Base-by-base conservation (phyloP, 2,888 invertebrate genomes). In the Tryphoninae sp. region DNA sequence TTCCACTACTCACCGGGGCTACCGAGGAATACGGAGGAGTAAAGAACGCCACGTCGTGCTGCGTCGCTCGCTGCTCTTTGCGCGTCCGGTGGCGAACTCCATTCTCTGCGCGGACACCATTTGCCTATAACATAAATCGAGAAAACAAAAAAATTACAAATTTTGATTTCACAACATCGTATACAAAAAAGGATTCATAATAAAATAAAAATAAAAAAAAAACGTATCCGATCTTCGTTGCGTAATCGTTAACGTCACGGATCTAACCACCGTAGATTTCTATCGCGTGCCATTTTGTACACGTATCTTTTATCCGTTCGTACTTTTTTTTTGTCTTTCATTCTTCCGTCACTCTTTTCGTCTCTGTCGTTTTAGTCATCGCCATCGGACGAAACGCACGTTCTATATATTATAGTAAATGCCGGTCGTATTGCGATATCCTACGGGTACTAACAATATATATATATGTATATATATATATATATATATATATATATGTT, bases 11-110 rank as follows among this genome's bases (percentile, higher is more conserved):
- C 94, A 93, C 96, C 96, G 92, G 97, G 97, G 94, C 97, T 97
- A 93, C 97, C 97, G 93, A 97, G 96, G 95, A 97, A 97, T 93
- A 97, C 97, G 93, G 97, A 97, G 93, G 97, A 97, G 94, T 97
- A 97, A 87, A 95, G 93, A 91, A 96, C 96, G 92, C 97, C 96
- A 93, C 97, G 95, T 93, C 97, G 96, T 92, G 95, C 95, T 87
- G 95, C 95, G 89, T 95, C 94, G 89, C 93, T 93, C 84, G 94
- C 94, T 92, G 95, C 95, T 93, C 95, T 92, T 87, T 93, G 93
- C 89, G 96, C 96, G 93, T 97, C 97, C 88, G 96, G 96, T 89
- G 96, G 96, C 89, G 96, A 96, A 88, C 96, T 96, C 97, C 97
- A 97, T 93, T 97, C 97, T 93, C 97, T 95, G 93, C 97, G 95